These are phyloP conservation scores for Synergus umbraculus DNA, from an alignment of 2,888 invertebrate genomes.

Conservation along the genomic window DNA sequence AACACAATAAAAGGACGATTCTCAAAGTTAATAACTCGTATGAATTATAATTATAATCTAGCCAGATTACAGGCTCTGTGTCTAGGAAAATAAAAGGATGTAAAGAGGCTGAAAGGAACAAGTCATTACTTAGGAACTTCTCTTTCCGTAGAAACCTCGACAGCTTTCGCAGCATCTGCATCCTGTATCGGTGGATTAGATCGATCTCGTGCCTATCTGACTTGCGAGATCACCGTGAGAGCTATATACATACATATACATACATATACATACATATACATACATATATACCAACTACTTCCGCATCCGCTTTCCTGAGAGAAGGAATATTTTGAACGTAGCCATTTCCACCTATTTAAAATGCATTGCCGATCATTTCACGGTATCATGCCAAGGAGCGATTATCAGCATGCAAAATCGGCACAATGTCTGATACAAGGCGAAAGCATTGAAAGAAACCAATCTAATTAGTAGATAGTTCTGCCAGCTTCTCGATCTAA, in stretches of 20 bases:
- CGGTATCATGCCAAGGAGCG: conserved; percentile 17
- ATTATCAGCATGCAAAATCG: conserved; percentile 31
- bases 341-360: conserved; percentile 28
- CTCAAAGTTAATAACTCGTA: conserved; percentile 4
- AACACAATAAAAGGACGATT: not conserved
- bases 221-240: conserved; percentile 35
- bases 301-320: conserved; percentile 38
- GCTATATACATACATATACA: not conserved
- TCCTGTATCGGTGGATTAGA: conserved; percentile 35
- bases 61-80: conserved; percentile 7
- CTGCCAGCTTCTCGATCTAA: too few relatives aligned
- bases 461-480: not conserved
- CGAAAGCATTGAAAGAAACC: not conserved
- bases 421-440: not conserved
- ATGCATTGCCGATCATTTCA: conserved; percentile 30
- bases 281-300: conserved; percentile 18
- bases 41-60: not conserved
- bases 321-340: conserved; percentile 35
- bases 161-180: conserved; percentile 51
- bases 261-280: not conserved
- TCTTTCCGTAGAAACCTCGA: conserved; percentile 56
- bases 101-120: conserved; percentile 33
- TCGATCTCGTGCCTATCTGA: conserved; percentile 41
- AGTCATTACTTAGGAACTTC: conserved; percentile 60
- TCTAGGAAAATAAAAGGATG: conserved; percentile 18